phyloP scores from a whole-genome alignment of 2,113 vertebrate species.

The Himantopus leucocephalus region DNA sequence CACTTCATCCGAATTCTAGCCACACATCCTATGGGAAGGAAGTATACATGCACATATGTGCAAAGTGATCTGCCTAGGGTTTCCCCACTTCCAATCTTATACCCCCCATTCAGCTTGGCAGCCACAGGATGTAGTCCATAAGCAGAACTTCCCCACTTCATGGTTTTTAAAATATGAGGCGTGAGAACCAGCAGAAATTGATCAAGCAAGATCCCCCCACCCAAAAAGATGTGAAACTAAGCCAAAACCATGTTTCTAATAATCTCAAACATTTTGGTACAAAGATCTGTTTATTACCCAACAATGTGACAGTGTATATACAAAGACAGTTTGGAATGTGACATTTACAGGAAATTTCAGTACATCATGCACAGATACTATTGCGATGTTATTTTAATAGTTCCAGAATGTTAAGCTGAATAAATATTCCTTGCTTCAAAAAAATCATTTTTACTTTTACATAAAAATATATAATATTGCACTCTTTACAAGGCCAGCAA shows the following conservation, averaged over 20 bases:
- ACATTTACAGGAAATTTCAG: slow-evolving; percentile 60
- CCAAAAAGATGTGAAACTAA: not conserved
- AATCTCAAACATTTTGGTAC: not conserved
- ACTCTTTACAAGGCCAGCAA: slow-evolving; percentile 74
- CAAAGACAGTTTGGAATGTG: slow-evolving; percentile 55
- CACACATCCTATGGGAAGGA: not conserved
- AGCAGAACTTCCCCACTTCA: not conserved
- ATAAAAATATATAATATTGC: slow-evolving; percentile 82
- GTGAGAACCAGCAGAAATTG: not conserved
- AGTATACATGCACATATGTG: not conserved
- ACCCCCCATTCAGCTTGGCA: not conserved
- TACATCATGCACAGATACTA: slow-evolving; percentile 63
- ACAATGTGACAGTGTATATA: slow-evolving; percentile 61
- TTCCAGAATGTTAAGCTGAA: slow-evolving; percentile 71
- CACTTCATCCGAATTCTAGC: not conserved
- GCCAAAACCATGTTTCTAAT: not conserved
- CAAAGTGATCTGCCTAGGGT: not conserved
- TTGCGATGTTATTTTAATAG: slow-evolving; percentile 51
- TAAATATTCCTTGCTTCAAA: slow-evolving; percentile 75
- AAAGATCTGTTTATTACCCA: slow-evolving; percentile 72
- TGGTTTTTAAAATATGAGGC: not conserved
- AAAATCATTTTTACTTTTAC: slow-evolving; percentile 67
- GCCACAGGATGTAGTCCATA: not conserved
- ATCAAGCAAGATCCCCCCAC: not conserved
- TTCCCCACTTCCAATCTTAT: not conserved